Conservation (phyloP, 2,797 vertebrate genomes). For the Pseudochaenichthys georgianus region DNA sequence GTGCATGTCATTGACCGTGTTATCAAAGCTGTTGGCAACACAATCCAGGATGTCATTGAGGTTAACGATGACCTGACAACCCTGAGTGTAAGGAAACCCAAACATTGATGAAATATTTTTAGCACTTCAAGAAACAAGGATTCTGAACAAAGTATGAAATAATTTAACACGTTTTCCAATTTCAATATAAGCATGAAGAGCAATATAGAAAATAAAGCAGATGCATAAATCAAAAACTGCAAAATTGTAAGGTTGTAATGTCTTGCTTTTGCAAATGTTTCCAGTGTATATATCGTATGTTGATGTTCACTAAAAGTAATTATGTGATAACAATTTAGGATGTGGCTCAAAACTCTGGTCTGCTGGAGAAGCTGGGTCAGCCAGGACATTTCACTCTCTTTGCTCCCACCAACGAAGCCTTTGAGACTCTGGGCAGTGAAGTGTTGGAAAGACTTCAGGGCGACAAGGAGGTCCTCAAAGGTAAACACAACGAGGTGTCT, state of each 20-base stretch:
- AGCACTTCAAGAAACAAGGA: background rate
- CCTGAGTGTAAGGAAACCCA: constrained; percentile 84
- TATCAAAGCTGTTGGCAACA: constrained; percentile 89
- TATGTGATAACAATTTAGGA: constrained; percentile 78
- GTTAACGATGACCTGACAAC: constrained; percentile 90
- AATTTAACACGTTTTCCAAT: background rate
- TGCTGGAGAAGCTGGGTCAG: constrained; percentile 89
- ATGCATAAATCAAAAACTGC: background rate
- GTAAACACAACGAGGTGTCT: constrained; percentile 74
- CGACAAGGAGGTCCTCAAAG: constrained; percentile 90
- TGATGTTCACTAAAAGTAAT: constrained; percentile 17
- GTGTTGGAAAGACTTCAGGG: constrained; percentile 90
- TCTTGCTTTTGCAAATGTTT: background rate
- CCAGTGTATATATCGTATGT: background rate
- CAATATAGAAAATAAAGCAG: background rate
- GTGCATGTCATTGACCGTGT: constrained; percentile 97
- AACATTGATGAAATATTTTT: background rate
- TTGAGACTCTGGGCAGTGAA: constrained; percentile 88
- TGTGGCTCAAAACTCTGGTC: constrained; percentile 83
- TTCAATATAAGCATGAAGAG: background rate
- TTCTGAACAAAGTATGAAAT: background rate
- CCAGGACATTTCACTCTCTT: constrained; percentile 95
- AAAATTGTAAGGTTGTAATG: background rate
- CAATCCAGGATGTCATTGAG: constrained; percentile 90
- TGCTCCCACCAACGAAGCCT: constrained; percentile 95